phyloP scores from a whole-genome alignment of 2,888 invertebrate genomes.

The Thereva nobilitata region DNA sequence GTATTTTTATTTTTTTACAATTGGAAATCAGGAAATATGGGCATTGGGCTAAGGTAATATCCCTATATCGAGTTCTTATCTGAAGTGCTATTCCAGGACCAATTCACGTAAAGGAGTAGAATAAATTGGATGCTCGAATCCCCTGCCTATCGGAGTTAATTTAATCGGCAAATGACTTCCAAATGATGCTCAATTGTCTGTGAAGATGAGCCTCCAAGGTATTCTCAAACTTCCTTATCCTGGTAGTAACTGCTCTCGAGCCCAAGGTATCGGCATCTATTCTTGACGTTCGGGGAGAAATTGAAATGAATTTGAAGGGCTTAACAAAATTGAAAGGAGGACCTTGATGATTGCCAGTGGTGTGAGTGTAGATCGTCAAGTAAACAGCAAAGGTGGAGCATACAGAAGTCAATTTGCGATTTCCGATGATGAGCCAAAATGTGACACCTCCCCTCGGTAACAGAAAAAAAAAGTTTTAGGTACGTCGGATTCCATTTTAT shows the following conservation, averaged over 20 bases:
- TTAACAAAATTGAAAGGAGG: conserved; percentile 28
- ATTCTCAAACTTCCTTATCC: conserved; percentile 6
- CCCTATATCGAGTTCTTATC: conserved; percentile 1
- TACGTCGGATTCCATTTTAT: no score
- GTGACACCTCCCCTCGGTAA: no score
- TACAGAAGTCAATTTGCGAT: no score
- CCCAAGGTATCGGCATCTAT: conserved; percentile 11
- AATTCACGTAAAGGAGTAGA: conserved; percentile 29
- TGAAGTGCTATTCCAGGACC: conserved; percentile 7
- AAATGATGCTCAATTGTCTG: conserved; percentile 41
- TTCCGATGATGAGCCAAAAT: no score
- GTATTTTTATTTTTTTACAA: conserved; percentile 10
- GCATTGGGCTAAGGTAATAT: conserved; percentile 6
- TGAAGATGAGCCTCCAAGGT: conserved; percentile 39
- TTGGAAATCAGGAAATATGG: conserved; percentile 33
- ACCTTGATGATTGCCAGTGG: no score
- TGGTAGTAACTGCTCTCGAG: conserved; percentile 9
- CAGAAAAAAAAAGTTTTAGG: no score
- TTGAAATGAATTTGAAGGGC: conserved; percentile 33
- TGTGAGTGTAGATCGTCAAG: no score
- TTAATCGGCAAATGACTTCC: conserved; percentile 41
- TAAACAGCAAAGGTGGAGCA: no score
- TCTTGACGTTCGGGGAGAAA: conserved; percentile 18
- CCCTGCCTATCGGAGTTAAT: conserved; percentile 39
- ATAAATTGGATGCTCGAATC: conserved; percentile 21